A percentile compares a stretch with the other conserved stretches of the same genome.
phyloP scores from a whole-genome alignment of 2,888 invertebrate genomes.

The Scaptomyza reducta region DNA sequence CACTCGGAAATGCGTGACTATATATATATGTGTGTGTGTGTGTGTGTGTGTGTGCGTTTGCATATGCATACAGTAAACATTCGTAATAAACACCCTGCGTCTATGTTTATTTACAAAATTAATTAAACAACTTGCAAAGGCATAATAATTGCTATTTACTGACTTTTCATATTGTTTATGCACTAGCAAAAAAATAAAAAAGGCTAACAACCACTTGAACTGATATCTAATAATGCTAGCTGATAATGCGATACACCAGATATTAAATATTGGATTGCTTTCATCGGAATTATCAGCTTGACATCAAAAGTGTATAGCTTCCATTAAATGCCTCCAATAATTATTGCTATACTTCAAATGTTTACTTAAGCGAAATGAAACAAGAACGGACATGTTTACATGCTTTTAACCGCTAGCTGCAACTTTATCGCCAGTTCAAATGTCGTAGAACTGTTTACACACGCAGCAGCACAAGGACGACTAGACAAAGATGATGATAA shows the following conservation, averaged over 20 bases:
- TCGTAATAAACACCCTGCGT: background rate
- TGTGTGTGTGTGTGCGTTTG: slow-evolving; percentile 8
- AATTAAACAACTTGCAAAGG: background rate
- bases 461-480: background rate
- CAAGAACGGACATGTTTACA: background rate
- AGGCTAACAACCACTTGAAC: background rate
- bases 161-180: slow-evolving; percentile 2
- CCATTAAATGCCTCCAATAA: background rate
- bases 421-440: background rate
- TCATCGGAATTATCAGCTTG: no score
- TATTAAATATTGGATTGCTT: no score
- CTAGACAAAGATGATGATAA: background rate
- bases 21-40: slow-evolving; percentile 10
- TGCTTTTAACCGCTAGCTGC: no score
- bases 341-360: background rate
- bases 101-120: background rate
- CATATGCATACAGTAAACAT: slow-evolving; percentile 23
- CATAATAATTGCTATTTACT: background rate
- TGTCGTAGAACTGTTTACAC: background rate
- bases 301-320: no score
- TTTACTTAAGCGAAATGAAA: background rate
- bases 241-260: background rate
- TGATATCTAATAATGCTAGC: background rate
- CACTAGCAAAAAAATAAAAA: background rate
- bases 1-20: slow-evolving; percentile 3